phyloP scores from a whole-genome alignment of 2,888 invertebrate genomes.

The Leptarthrus brevirostris region DNA sequence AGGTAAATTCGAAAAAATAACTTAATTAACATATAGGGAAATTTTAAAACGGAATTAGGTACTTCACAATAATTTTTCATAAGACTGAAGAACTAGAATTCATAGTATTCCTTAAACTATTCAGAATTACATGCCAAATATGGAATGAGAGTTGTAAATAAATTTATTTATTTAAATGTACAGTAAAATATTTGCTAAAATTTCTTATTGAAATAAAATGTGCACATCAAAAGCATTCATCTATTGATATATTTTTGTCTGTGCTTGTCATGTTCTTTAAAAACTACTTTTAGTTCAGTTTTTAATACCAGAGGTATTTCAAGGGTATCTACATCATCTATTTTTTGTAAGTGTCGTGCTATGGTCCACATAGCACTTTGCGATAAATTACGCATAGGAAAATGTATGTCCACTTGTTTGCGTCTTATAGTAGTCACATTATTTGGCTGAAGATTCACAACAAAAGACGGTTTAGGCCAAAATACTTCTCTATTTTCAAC shows the following conservation, averaged over 20 bases:
- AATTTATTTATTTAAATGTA: conserved; percentile 23
- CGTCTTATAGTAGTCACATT: conserved; percentile 57
- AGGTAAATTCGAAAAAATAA: no score
- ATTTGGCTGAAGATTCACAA: conserved; percentile 58
- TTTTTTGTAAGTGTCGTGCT: conserved; percentile 2
- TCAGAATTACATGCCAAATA: no score
- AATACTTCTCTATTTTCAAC: conserved; percentile 70
- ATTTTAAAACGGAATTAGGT: no score
- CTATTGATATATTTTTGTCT: conserved; percentile 23
- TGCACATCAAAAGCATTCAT: conserved; percentile 9
- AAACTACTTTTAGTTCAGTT: conserved; percentile 48
- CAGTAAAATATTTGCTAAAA: conserved; percentile 14
- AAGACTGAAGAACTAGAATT: no score
- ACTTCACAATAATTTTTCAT: no score
- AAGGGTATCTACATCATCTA: conserved; percentile 34
- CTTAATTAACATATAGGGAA: no score
- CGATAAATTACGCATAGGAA: conserved; percentile 61
- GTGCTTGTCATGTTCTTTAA: conserved; percentile 34
- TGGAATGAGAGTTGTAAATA: conserved; percentile 12
- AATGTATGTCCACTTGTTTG: conserved; percentile 60
- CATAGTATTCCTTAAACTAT: no score
- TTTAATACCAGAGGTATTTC: conserved; percentile 53
- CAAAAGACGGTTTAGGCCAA: conserved; percentile 64
- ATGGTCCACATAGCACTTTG: conserved; percentile 60
- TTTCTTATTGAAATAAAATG: conserved; percentile 20